Base-by-base conservation (phyloP, 2,888 invertebrate genomes). In the Notodonta ziczac region DNA sequence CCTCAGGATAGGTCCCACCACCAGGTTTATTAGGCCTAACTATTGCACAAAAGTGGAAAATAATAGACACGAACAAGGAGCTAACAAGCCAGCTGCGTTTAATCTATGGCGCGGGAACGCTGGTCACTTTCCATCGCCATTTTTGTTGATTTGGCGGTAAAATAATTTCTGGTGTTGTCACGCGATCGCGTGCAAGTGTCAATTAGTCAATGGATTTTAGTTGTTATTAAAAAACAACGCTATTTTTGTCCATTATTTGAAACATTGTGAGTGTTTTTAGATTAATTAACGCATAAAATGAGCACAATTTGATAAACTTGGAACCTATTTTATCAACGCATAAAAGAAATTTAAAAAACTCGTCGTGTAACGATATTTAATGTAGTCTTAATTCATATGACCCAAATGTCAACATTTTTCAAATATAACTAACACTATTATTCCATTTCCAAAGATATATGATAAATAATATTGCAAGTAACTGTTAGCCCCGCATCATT, bases 101-200 rank as follows among this genome's bases (percentile, higher is more conserved):
- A 72, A 70, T 76, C 71, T 80, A 73, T 71, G 77, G 73, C 67
- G 56, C 62, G 55, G 14, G 69, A 67, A 62, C 58, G 67, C 72
- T 73, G 80, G 80, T 74, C 76, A 84, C 87, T 89, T 89, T 88
- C 82, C 80, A 85, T 73, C 75, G 78, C 88, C 87, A 86, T 88
- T 89, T 90, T 89, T 81, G 89, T 84, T 81, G 81, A 86, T 84
- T 84, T 78, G 80, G 77, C 80, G 78, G 80, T 78, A 83, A 86
- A 84, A 85, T 83, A 81, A 84, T 83, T 77, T 78, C 69, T 61
- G 64, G 74, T 72, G 72, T 56, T 70, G 76, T 74, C 87, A 87
- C 84, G 85, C 85, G 80, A 89, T 87, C 78, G 85, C 88, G 79
- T 86, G 84, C 61, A 63, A 56, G 63, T 42, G 24, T 51, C 24